Conservation (phyloP, 1,140 invertebrate genomes). For the Lordiphosa collinella region DNA sequence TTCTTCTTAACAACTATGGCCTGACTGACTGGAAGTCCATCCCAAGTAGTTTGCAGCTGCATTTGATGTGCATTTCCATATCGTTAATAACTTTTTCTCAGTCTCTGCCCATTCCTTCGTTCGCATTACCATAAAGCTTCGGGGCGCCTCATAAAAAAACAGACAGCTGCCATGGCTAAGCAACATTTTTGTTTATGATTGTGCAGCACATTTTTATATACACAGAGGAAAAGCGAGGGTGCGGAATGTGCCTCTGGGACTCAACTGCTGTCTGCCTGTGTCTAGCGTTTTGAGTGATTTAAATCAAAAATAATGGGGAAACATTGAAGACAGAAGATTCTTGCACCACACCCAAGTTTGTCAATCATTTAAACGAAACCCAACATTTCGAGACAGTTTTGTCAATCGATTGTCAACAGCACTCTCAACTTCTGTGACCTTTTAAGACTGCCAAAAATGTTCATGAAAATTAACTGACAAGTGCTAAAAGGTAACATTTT, state of each 20-base stretch:
- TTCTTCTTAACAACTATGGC: constrained; percentile 1
- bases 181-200: constrained; percentile 62
- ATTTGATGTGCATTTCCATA: constrained; percentile 48
- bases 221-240: constrained; percentile 1
- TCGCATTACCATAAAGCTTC: constrained; percentile 24
- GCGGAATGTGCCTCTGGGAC: constrained; percentile 23
- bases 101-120: constrained; percentile 10
- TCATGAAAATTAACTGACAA: constrained; percentile 16
- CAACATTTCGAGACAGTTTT: too few species aligned
- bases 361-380: too few species aligned
- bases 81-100: constrained; percentile 35
- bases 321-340: too few species aligned
- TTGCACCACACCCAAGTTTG: too few species aligned
- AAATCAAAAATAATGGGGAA: too few species aligned
- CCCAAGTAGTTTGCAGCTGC: constrained; percentile 12
- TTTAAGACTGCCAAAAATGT: constrained; percentile 20
- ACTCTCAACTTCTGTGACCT: constrained; percentile 31
- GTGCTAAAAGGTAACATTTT: constrained; percentile 15
- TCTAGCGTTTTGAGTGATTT: too few species aligned
- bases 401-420: constrained; percentile 41
- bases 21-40: not conserved
- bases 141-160: constrained; percentile 42
- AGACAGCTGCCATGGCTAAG: constrained; percentile 56
- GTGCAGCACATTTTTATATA: constrained; percentile 42
- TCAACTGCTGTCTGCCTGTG: too few species aligned